Conservation (phyloP, 2,797 vertebrate species). For the Sciurus carolinensis region DNA sequence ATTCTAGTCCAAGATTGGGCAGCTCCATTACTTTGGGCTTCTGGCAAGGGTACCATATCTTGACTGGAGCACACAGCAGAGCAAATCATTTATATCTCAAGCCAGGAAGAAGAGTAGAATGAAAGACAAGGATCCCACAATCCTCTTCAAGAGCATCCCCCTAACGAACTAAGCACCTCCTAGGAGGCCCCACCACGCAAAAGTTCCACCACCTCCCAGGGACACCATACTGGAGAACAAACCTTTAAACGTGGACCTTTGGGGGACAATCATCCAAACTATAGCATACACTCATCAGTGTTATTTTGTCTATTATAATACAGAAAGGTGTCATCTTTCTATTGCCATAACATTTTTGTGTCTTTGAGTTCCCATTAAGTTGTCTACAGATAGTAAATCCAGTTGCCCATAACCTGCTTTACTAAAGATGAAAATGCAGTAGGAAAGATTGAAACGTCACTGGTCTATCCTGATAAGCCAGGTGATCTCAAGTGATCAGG, state of each 20-base stretch:
- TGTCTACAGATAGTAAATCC: background rate
- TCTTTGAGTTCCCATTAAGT: conserved; percentile 22
- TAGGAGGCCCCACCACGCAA: background rate
- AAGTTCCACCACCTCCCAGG: background rate
- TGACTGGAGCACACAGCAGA: background rate
- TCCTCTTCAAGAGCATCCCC: background rate
- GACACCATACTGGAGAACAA: background rate
- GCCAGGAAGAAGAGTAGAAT: background rate
- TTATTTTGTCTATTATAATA: background rate
- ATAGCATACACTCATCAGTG: background rate
- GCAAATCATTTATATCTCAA: background rate
- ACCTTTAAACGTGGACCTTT: background rate
- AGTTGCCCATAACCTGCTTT: background rate
- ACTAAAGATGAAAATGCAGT: conserved; percentile 55
- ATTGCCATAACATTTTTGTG: conserved; percentile 22
- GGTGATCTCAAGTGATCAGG: background rate
- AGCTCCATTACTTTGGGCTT: background rate
- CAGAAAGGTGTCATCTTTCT: background rate
- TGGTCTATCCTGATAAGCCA: background rate
- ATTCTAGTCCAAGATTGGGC: background rate
- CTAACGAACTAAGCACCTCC: background rate
- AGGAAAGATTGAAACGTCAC: conserved; percentile 34
- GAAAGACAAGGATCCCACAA: background rate
- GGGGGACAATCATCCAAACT: background rate
- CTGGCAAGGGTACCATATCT: background rate